Evolutionary conservation across 2,888 invertebrate species (phyloP).

Genomic region (Chorisops tibialis): DNA sequence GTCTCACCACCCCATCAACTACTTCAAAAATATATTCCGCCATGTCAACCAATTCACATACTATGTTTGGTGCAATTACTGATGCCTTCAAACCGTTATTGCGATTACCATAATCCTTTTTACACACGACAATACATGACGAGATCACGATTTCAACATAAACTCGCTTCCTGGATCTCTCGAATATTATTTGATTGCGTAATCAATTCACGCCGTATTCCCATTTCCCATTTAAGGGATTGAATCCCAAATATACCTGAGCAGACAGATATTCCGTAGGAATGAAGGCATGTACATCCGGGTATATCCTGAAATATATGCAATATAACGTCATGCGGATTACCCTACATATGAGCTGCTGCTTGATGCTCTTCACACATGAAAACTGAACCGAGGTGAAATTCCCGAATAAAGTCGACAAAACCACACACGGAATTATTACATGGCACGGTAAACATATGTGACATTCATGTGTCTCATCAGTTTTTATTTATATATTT

Average conservation of each 20-base stretch:
- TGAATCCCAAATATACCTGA: neutral
- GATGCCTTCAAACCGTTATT: constrained; percentile 5
- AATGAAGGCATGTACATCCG: neutral
- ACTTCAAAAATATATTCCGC: neutral
- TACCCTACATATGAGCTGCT: neutral
- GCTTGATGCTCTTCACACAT: neutral
- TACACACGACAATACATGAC: constrained; percentile 11
- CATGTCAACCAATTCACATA: neutral
- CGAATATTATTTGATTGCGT: constrained; percentile 22
- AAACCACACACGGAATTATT: constrained; percentile 2
- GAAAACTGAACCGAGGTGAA: neutral
- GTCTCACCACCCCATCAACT: too few species aligned
- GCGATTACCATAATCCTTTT: constrained; percentile 20
- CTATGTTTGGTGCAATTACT: constrained; percentile 5
- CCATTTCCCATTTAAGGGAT: constrained; percentile 8
- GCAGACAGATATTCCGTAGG: too few species aligned
- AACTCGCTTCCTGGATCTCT: constrained; percentile 9
- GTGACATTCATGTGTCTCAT: constrained; percentile 18
- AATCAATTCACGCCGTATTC: constrained; percentile 15
- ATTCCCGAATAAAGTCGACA: constrained; percentile 8
- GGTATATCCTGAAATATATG: neutral
- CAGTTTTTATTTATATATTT: constrained; percentile 18
- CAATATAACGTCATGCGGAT: neutral
- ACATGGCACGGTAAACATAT: constrained; percentile 4
- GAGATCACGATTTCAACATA: constrained; percentile 17